A percentile compares a stretch with the other conserved stretches of the same genome.
phyloP scores from a whole-genome alignment of 37 sponge, comb jelly and placozoan species.

The Amphimedon queenslandica region DNA sequence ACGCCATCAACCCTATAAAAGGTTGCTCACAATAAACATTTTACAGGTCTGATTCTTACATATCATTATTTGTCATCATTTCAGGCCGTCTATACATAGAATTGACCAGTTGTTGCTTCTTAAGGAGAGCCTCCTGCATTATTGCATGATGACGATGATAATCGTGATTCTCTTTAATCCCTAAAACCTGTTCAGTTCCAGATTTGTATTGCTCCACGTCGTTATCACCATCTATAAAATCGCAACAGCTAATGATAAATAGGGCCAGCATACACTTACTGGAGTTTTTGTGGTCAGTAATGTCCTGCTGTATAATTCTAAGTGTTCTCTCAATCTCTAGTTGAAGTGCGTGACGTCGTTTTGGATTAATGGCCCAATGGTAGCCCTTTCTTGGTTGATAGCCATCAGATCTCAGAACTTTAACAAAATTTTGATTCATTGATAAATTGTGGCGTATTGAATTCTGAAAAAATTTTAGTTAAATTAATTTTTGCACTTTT shows the following conservation, averaged over 20 bases:
- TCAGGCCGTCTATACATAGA: too few relatives aligned
- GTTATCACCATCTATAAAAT: neutral
- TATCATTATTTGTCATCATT: too few relatives aligned
- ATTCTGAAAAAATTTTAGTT: conserved; percentile 34
- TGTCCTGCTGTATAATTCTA: too few relatives aligned
- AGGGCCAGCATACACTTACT: too few relatives aligned
- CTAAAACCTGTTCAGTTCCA: neutral
- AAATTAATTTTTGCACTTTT: neutral
- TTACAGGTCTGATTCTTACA: neutral
- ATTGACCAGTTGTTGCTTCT: too few relatives aligned
- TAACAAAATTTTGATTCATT: conserved; percentile 56
- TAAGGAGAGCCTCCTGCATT: neutral
- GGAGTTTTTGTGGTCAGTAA: too few relatives aligned
- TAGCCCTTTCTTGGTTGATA: conserved; percentile 46
- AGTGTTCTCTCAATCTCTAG: conserved; percentile 29
- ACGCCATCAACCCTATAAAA: too few relatives aligned
- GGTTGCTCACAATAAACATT: too few relatives aligned
- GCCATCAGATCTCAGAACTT: conserved; percentile 39
- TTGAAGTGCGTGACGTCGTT: conserved; percentile 19
- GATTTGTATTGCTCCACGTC: neutral
- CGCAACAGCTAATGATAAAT: neutral
- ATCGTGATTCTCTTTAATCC: neutral
- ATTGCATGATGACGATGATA: neutral
- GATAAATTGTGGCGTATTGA: conserved; percentile 78
- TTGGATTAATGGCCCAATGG: conserved; percentile 34